phyloP scores from a whole-genome alignment of 2,888 invertebrate species.

The Leptopterna dolabrata region DNA sequence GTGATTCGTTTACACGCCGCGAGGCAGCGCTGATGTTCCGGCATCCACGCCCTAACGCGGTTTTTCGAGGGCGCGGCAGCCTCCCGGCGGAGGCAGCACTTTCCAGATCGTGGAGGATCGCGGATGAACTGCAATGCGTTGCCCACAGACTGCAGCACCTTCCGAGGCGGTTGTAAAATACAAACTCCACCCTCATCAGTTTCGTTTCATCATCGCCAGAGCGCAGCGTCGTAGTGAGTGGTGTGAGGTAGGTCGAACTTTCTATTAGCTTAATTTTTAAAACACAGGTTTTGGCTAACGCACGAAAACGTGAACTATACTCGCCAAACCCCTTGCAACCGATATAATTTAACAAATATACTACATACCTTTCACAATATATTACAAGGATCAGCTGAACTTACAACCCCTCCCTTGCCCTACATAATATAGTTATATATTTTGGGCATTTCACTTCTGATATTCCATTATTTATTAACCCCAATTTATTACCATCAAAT shows the following conservation, averaged over 20 bases:
- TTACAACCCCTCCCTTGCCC: too few species aligned
- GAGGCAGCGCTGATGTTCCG: not conserved
- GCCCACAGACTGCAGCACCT: slow-evolving; percentile 20
- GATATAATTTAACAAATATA: too few species aligned
- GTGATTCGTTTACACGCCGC: not conserved
- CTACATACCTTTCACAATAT: too few species aligned
- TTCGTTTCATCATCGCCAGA: slow-evolving; percentile 16
- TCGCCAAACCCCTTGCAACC: not conserved
- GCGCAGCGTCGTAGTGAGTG: slow-evolving; percentile 20
- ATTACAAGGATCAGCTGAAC: too few species aligned
- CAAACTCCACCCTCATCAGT: slow-evolving; percentile 33
- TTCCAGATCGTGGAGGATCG: not conserved
- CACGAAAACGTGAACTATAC: not conserved
- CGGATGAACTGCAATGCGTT: too few species aligned
- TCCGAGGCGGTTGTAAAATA: not conserved
- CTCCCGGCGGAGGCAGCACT: not conserved
- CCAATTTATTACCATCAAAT: too few species aligned
- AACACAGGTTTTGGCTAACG: not conserved
- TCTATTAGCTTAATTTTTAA: slow-evolving; percentile 36
- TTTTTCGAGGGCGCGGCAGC: not conserved
- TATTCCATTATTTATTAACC: too few species aligned
- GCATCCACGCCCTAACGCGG: not conserved
- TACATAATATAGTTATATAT: too few species aligned
- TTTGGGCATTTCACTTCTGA: too few species aligned
- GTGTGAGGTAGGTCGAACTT: slow-evolving; percentile 39